Base-by-base conservation (phyloP, 2,797 vertebrate species). In the Gila robusta region DNA sequence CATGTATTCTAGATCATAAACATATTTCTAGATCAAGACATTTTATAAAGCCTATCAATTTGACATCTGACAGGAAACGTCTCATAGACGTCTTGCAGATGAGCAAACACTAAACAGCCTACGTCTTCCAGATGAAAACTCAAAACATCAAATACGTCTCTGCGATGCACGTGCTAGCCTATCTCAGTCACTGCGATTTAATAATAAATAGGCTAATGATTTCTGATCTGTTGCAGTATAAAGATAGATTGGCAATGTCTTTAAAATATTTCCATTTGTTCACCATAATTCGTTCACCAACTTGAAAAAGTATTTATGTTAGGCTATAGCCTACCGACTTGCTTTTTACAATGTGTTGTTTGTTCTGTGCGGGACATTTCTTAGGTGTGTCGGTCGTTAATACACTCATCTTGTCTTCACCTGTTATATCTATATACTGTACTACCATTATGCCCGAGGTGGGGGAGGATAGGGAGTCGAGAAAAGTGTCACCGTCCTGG, bases 401-500 rank as follows among this genome's bases (percentile, higher is more conserved):
- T 71, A 70, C 41, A 37, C 14, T 69, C 5, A 44, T 39, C 52
- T 77, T 54, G 21, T 26, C 17, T 21, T 44, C 44, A 35, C 44
- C 41, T 81, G 69, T 82, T 52, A 23, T 52, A 81, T 64, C 70
- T 84, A 16, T 37, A 44, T 6, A n/a, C 35, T 78, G 37, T 62
- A 79, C 56, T 14, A 6, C 44, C 44, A 41, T 26, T 73, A 66
- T n/a, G 78, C 54, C 14, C 37, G 39, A 23, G 23, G 66, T 26
- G 11, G 21, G 66, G 80, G 52, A 62, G 21, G 64, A 80, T 16
- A 78, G 74, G 74, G 41, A 86, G 79, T 78, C 71, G 85, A 81
- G 28, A 81, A 87, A 87, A 86, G 77, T 86, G 79, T 82, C 76
- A 85, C 79, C 49, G 52, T 85, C 70, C 62, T 52, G 66, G 76